phyloP scores from a whole-genome alignment of 2,113 vertebrate species.

The Carassius auratus region DNA sequence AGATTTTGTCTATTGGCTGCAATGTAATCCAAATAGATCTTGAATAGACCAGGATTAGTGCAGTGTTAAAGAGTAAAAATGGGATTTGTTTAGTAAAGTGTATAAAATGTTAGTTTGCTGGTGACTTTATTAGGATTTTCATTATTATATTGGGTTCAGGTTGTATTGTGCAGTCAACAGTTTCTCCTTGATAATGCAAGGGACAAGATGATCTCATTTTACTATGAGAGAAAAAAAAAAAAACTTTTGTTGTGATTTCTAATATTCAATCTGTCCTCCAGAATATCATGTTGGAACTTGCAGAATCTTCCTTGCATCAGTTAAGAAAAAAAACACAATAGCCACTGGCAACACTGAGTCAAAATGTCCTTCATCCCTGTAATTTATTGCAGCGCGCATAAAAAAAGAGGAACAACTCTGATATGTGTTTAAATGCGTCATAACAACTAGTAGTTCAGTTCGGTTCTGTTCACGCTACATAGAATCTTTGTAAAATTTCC shows the following conservation, averaged over 20 bases:
- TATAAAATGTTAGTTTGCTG: not conserved
- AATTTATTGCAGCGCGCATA: no score
- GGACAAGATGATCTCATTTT: not conserved
- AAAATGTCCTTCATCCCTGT: no score
- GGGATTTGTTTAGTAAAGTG: not conserved
- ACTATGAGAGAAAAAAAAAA: not conserved
- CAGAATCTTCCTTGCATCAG: not conserved
- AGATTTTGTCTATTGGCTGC: not conserved
- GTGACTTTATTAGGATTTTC: not conserved
- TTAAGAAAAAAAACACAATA: not conserved
- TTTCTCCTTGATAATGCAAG: not conserved
- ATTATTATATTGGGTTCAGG: not conserved
- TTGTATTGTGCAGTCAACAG: not conserved
- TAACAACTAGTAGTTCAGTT: no score
- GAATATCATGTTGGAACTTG: not conserved
- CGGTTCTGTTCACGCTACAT: no score
- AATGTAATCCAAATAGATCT: not conserved
- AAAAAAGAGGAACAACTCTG: no score
- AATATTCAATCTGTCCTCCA: not conserved
- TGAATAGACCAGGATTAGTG: not conserved
- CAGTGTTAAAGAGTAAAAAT: not conserved
- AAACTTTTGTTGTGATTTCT: not conserved
- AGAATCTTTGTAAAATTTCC: no score
- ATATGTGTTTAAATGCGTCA: no score
- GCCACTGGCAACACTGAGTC: no score